phyloP scores from a whole-genome alignment of 2,888 invertebrate species.

The Boloria euphrosyne region DNA sequence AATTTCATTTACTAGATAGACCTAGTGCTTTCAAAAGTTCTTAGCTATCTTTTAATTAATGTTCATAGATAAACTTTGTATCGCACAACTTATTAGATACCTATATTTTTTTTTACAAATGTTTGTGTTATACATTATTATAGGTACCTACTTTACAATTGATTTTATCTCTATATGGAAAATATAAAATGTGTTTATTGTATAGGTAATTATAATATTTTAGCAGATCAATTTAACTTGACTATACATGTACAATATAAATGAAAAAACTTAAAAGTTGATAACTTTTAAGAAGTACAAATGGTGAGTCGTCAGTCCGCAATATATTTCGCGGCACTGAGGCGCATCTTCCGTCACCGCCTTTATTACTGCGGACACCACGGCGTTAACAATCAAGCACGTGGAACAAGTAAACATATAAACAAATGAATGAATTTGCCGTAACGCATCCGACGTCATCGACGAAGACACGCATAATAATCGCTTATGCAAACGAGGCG shows the following conservation, averaged over 20 bases:
- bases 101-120: too few species aligned
- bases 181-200: too few species aligned
- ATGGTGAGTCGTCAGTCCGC: neutral
- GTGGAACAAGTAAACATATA: slow-evolving; percentile 74
- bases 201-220: too few species aligned
- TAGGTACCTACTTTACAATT: too few species aligned
- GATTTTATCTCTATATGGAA: too few species aligned
- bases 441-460: slow-evolving; percentile 68
- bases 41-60: too few species aligned
- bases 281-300: neutral
- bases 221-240: too few species aligned
- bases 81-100: too few species aligned
- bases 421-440: slow-evolving; percentile 77
- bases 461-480: slow-evolving; percentile 77
- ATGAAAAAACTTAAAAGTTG: too few species aligned
- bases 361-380: slow-evolving; percentile 65
- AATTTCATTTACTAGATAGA: neutral
- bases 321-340: slow-evolving; percentile 15
- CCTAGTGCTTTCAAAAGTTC: neutral
- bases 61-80: too few species aligned
- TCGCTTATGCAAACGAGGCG: slow-evolving; percentile 77
- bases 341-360: slow-evolving; percentile 49
- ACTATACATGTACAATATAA: too few species aligned
- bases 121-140: too few species aligned
- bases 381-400: slow-evolving; percentile 72